Conservation (phyloP, 2,888 invertebrate species). For the Abrostola triplasia region DNA sequence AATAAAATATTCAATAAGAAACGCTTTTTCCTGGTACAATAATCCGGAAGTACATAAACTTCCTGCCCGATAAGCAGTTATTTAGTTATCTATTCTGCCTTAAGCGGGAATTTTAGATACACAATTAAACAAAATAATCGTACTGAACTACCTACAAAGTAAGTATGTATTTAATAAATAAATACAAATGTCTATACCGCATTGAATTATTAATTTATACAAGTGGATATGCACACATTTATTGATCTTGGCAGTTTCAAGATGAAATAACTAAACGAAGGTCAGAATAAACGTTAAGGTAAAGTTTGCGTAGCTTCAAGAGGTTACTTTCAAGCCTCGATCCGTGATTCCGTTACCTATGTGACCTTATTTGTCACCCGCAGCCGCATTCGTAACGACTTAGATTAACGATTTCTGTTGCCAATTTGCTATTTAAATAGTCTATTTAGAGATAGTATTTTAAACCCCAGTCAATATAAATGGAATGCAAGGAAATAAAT, state of each 20-base stretch:
- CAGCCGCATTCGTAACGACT: slow-evolving; percentile 33
- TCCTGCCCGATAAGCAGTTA: too few species aligned
- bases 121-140: too few species aligned
- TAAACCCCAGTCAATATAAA: slow-evolving; percentile 17
- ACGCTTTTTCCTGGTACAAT: neutral
- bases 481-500: slow-evolving; percentile 23
- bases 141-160: too few species aligned
- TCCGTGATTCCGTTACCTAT: slow-evolving; percentile 48
- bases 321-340: slow-evolving; percentile 40
- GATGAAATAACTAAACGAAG: slow-evolving; percentile 37
- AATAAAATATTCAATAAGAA: slow-evolving; percentile 16
- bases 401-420: slow-evolving; percentile 38
- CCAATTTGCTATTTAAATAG: slow-evolving; percentile 57
- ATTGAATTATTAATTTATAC: neutral
- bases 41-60: neutral
- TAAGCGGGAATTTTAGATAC: too few species aligned
- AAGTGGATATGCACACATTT: neutral
- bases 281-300: slow-evolving; percentile 42
- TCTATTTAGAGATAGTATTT: slow-evolving; percentile 49
- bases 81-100: too few species aligned
- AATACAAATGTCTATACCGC: too few species aligned
- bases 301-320: slow-evolving; percentile 38
- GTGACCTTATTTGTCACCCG: slow-evolving; percentile 64
- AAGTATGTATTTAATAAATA: too few species aligned
- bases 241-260: slow-evolving; percentile 8